These are phyloP conservation scores for Ptychochromis oligacanthus DNA, from an alignment of 2,113 vertebrate species.

Conservation along the genomic window DNA sequence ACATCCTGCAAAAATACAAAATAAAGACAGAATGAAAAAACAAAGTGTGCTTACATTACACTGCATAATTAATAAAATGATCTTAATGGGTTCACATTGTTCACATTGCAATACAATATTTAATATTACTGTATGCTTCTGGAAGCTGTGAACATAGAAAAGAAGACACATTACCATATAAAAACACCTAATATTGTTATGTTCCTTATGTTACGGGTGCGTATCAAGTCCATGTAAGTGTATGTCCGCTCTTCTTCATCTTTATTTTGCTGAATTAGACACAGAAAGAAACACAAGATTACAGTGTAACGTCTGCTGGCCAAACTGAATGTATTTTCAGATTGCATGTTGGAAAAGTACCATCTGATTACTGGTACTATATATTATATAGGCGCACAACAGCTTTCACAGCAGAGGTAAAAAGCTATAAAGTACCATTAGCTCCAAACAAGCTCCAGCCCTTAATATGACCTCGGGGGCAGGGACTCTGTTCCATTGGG, in stretches of 20 bases:
- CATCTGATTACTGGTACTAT: neutral
- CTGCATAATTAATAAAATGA: neutral
- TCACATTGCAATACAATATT: neutral
- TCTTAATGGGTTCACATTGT: too few relatives aligned
- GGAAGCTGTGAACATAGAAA: neutral
- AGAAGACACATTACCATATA: neutral
- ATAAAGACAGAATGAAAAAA: neutral
- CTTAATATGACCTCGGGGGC: conserved; percentile 6
- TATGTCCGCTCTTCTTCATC: neutral
- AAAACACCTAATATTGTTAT: conserved; percentile 9
- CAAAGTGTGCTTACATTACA: neutral
- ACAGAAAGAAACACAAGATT: neutral
- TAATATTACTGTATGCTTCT: neutral
- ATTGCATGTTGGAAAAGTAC: neutral
- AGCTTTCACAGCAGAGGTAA: neutral
- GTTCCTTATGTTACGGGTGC: neutral
- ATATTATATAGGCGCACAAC: neutral
- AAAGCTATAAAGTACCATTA: neutral
- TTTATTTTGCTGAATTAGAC: conserved; percentile 3
- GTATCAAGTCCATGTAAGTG: conserved; percentile 9
- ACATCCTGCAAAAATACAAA: neutral
- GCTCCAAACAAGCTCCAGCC: neutral
- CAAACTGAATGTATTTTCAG: neutral
- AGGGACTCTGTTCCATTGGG: neutral
- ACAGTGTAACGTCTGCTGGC: neutral